phyloP scores from a whole-genome alignment of 2,888 invertebrate species.

The Metellina segmentata region DNA sequence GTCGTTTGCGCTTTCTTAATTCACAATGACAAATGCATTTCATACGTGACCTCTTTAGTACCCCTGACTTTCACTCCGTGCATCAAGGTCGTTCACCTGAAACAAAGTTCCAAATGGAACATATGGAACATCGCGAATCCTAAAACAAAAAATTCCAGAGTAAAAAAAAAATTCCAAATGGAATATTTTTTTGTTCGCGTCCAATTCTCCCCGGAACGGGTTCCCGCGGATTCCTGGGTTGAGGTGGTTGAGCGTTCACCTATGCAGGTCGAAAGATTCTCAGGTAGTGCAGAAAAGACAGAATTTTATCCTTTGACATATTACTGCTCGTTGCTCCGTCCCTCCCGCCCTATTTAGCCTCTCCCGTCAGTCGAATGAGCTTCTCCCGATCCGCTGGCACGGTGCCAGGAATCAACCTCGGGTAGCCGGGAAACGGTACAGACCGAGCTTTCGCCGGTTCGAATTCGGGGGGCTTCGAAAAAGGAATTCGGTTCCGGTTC shows the following conservation, averaged over 20 bases:
- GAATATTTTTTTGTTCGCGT: no score
- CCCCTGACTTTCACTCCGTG: neutral
- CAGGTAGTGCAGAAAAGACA: conserved; percentile 37
- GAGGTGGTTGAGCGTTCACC: no score
- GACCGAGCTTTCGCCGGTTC: conserved; percentile 74
- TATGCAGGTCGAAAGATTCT: neutral
- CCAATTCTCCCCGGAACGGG: no score
- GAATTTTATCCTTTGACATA: conserved; percentile 73
- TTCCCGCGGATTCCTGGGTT: no score
- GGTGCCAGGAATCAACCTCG: conserved; percentile 66
- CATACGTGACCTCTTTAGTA: conserved; percentile 11
- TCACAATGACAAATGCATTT: neutral
- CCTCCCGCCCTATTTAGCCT: conserved; percentile 35
- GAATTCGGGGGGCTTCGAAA: conserved; percentile 67
- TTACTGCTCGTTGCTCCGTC: conserved; percentile 54
- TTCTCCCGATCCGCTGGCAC: conserved; percentile 55
- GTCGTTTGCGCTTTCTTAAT: no score
- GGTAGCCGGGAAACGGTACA: conserved; percentile 71
- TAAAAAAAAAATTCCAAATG: no score
- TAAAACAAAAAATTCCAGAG: neutral
- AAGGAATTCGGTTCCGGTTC: conserved; percentile 57
- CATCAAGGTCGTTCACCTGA: conserved; percentile 58
- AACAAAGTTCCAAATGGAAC: conserved; percentile 44
- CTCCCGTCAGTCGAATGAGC: conserved; percentile 41
- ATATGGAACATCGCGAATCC: conserved; percentile 45